Evolutionary conservation across 2,113 vertebrate genomes (phyloP).

Genomic region (Romanogobio albipinnatus): DNA sequence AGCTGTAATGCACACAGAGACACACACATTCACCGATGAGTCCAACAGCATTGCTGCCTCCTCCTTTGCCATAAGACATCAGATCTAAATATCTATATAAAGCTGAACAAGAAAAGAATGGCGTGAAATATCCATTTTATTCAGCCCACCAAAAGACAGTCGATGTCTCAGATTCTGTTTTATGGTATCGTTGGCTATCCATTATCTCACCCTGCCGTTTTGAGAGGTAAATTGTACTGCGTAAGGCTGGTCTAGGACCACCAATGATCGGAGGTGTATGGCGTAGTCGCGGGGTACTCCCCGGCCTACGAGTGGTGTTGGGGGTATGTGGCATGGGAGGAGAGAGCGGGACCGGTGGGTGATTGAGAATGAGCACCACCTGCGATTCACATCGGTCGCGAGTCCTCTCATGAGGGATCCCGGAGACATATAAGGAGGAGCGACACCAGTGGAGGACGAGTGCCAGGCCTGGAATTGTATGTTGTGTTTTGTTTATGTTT

Average conservation of each 20-base stretch:
- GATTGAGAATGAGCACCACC: no score
- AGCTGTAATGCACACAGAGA: conserved; percentile 50
- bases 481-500: no score
- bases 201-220: background rate
- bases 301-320: no score
- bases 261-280: background rate
- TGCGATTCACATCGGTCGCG: no score
- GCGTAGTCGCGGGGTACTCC: no score
- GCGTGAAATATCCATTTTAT: background rate
- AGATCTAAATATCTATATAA: background rate
- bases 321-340: no score
- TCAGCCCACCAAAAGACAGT: background rate
- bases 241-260: background rate
- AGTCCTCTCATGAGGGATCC: no score
- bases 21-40: conserved; percentile 33
- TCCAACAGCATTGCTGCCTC: background rate
- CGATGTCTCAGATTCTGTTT: background rate
- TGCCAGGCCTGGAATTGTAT: no score
- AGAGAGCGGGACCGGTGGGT: no score
- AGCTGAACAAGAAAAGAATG: background rate
- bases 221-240: background rate
- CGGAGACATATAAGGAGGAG: no score
- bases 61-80: background rate
- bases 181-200: background rate
- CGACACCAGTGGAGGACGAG: no score